Conservation (phyloP, 35 echinoderm and acorn worm genomes). For the Eucidaris tribuloides region DNA sequence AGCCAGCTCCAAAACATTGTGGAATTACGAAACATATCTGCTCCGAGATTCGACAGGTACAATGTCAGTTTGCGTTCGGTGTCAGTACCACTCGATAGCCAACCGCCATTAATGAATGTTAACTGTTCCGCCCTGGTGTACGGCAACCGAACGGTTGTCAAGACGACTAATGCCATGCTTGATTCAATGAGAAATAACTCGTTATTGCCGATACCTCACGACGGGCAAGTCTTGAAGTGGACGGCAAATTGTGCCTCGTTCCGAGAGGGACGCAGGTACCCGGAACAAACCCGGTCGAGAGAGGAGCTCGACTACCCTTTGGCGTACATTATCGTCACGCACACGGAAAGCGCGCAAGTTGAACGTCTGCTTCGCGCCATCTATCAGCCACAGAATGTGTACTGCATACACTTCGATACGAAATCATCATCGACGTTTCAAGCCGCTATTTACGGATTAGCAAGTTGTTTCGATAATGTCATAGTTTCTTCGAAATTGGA, state of each 20-base stretch:
- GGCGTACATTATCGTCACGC: constrained; percentile 49
- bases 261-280: constrained; percentile 31
- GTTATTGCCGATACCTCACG: background rate
- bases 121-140: constrained; percentile 10
- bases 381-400: constrained; percentile 79
- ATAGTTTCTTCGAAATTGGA: constrained; percentile 49
- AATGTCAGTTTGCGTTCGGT: too few relatives aligned
- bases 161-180: background rate
- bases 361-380: constrained; percentile 61
- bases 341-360: constrained; percentile 44
- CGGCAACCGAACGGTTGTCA: background rate
- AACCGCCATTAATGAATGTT: too few relatives aligned
- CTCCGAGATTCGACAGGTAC: too few relatives aligned
- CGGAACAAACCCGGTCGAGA: background rate
- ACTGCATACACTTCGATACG: constrained; percentile 63
- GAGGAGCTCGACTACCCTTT: constrained; percentile 52
- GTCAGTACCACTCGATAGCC: too few relatives aligned
- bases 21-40: too few relatives aligned
- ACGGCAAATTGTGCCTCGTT: constrained; percentile 29
- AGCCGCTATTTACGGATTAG: constrained; percentile 16
- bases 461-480: constrained; percentile 73
- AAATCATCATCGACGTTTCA: constrained; percentile 43
- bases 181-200: background rate
- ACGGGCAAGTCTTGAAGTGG: constrained; percentile 21
- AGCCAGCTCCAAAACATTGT: too few relatives aligned